Evolutionary conservation across 2,113 vertebrate species (phyloP).

Genomic region (Trachemys scripta): DNA sequence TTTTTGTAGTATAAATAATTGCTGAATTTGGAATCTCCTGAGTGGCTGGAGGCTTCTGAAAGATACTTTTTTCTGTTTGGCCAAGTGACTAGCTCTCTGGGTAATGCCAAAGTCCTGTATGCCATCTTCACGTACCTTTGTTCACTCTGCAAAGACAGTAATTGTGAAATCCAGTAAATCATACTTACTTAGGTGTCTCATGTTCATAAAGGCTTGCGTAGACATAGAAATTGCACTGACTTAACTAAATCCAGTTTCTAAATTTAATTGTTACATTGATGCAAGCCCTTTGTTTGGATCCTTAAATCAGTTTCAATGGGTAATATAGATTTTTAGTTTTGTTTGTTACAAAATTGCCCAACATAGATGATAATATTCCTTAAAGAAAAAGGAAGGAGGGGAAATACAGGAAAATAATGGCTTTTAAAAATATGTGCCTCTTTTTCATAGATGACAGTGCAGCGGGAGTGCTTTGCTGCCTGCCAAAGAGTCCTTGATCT

Average conservation of each 20-base stretch:
- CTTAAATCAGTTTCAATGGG: fast-evolving
- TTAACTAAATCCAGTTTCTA: not conserved
- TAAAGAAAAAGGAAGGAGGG: not conserved
- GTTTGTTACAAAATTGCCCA: not conserved
- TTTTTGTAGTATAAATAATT: not conserved
- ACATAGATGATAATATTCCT: fast-evolving
- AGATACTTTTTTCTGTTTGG: not conserved
- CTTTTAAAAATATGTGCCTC: not conserved
- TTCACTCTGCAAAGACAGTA: not conserved
- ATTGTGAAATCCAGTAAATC: not conserved
- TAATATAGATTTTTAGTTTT: not conserved
- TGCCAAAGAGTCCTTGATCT: fast-evolving
- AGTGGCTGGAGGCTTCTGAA: not conserved
- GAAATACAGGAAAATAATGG: fast-evolving
- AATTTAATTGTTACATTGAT: not conserved
- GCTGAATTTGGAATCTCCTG: not conserved
- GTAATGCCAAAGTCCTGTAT: not conserved
- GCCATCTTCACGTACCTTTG: not conserved
- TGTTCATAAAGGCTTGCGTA: not conserved
- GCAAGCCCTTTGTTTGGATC: not conserved
- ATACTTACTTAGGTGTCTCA: not conserved
- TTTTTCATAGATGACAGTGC: fast-evolving
- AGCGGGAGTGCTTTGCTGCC: not conserved
- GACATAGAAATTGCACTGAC: not conserved
- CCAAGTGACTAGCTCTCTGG: not conserved